Percentiles rank a stretch among this genome's conserved stretches.
Evolutionary conservation across 2,888 invertebrate genomes (phyloP).

Genomic region (Kryphioiulus occultus): DNA sequence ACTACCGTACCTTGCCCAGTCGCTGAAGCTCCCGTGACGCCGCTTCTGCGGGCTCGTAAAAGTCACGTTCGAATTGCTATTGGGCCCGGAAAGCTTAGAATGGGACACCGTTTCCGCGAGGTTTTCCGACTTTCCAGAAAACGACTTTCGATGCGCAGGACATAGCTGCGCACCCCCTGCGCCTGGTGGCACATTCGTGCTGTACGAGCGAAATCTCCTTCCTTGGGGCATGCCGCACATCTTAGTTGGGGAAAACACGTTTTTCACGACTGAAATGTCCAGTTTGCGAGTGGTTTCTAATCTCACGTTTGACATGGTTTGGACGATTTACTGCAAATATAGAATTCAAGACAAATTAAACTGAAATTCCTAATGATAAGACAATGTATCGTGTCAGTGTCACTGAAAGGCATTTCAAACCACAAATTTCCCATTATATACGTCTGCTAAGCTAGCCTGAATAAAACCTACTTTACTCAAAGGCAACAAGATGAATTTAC

Average conservation of each 20-base stretch:
- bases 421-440: too few relatives aligned
- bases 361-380: too few relatives aligned
- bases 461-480: too few relatives aligned
- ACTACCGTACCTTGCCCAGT: constrained; percentile 56
- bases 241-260: constrained; percentile 24
- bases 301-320: constrained; percentile 47
- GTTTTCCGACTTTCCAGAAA: neutral
- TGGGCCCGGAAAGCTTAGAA: neutral
- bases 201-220: constrained; percentile 61
- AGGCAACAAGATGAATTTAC: too few relatives aligned
- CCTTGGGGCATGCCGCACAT: neutral
- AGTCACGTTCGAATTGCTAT: neutral
- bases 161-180: neutral
- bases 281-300: constrained; percentile 45
- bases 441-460: too few relatives aligned
- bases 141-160: neutral
- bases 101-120: neutral
- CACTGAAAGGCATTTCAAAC: too few relatives aligned
- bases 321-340: neutral
- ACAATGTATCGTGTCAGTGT: too few relatives aligned
- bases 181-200: constrained; percentile 57
- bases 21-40: constrained; percentile 22
- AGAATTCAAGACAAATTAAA: neutral
- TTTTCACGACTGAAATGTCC: neutral
- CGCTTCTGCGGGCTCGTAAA: neutral